Conservation (phyloP, 2,113 vertebrate genomes). For the Clarias macrocephalus region DNA sequence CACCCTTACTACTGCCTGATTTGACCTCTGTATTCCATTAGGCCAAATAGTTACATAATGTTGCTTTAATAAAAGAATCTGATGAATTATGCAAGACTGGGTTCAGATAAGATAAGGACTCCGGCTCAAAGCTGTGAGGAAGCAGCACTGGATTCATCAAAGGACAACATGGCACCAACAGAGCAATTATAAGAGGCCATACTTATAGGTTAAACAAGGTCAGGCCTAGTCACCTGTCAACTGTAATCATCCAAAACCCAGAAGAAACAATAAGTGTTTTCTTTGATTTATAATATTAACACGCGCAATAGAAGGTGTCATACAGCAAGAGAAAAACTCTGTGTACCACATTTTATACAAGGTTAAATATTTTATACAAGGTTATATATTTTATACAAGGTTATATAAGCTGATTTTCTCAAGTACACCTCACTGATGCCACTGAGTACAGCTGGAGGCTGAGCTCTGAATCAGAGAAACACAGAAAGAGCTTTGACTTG, state of each 20-base stretch:
- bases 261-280: not conserved
- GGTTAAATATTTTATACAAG: not conserved
- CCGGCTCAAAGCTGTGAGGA: not conserved
- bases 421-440: not conserved
- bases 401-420: not conserved
- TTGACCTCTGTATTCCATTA: not conserved
- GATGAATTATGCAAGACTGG: not conserved
- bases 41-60: not conserved
- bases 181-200: not conserved
- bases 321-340: not conserved
- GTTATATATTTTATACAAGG: not conserved
- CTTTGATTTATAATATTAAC: not conserved
- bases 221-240: not conserved
- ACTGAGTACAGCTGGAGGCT: not conserved
- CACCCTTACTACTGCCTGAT: not conserved
- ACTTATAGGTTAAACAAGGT: not conserved
- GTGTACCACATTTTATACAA: not conserved
- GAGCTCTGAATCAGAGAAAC: not conserved
- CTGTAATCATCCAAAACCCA: not conserved
- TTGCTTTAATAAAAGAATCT: not conserved
- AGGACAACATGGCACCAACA: not conserved
- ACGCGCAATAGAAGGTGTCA: not conserved
- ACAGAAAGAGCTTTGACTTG: constrained; percentile 48
- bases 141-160: not conserved
- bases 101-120: not conserved